Conservation (phyloP, 2,888 invertebrate genomes). For the Luperina testacea region DNA sequence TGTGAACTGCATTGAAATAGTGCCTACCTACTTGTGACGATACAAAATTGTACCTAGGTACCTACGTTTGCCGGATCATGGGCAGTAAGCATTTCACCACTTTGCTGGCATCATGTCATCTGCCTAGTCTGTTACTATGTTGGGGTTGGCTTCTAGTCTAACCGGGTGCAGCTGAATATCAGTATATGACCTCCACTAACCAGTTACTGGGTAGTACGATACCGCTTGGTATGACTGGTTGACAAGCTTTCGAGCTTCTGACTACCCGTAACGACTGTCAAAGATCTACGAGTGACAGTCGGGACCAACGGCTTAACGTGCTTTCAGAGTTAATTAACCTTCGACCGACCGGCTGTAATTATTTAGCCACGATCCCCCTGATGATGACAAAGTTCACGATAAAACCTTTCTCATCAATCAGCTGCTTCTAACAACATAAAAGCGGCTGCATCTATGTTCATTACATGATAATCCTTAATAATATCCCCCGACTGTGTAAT, state of each 20-base stretch:
- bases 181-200: not conserved
- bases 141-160: no score
- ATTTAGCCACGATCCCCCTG: not conserved
- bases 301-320: not conserved
- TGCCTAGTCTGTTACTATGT: no score
- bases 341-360: not conserved
- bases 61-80: not conserved
- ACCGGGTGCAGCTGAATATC: not conserved
- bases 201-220: not conserved
- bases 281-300: not conserved
- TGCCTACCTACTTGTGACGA: no score
- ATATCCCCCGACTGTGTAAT: slow-evolving; percentile 30
- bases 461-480: slow-evolving; percentile 54
- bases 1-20: not conserved
- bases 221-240: not conserved
- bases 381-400: not conserved
- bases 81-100: not conserved
- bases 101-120: no score
- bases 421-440: slow-evolving; percentile 7
- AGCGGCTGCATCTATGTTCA: slow-evolving; percentile 11
- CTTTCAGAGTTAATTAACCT: not conserved
- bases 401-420: slow-evolving; percentile 18
- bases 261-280: not conserved
- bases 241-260: not conserved
- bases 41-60: not conserved